Base-by-base conservation (phyloP, 1,140 invertebrate genomes). In the Eriosoma lanigerum region DNA sequence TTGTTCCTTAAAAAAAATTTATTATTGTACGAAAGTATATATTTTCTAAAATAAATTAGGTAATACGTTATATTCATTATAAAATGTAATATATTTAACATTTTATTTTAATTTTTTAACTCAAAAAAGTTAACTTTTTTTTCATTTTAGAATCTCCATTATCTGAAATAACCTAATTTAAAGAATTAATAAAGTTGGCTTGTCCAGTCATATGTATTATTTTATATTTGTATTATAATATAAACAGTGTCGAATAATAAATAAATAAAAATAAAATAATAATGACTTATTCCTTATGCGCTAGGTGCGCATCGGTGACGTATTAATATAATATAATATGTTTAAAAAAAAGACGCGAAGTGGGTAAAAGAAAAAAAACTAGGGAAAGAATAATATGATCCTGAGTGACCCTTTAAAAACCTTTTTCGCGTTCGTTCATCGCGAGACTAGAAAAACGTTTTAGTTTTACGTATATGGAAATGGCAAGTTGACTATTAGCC, bases 401-500 rank as follows among this genome's bases (percentile, higher is more conserved):
- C 56, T 5, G n/a, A n/a, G 75, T 29, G 75, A 58, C 54, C 75
- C 75, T 78, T 78, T 78, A 78, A 48, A 78, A 78, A 78, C 75
- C 56, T 78, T 78, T 78, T 78, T 78, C 56, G 44, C 58, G 56
- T 62, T n/a, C 44, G 46, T 78, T 38, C 75, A 17, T 44, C 46
- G 56, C 10, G 75, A 48, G 68, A 78, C 75, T 78, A 78, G 75
- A 48, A 78, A 78, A 78, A 78, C 75, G 75, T 78, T 78, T 78
- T 60, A 78, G 75, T 62, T 78, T 78, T 48, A 78, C 75, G 56
- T n/a, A 29, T 78, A 78, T 62, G 56, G 56, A 46, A 62, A 62
- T 62, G 38, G 21, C 56, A 6, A 6, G 5, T 13, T 2, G 44
- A 78, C 56, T 75, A 58, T 75, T 78, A 62, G 21, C 8, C 21